Evolutionary conservation across 1,140 invertebrate species (phyloP).

Genomic region (Chironomus tepperi): DNA sequence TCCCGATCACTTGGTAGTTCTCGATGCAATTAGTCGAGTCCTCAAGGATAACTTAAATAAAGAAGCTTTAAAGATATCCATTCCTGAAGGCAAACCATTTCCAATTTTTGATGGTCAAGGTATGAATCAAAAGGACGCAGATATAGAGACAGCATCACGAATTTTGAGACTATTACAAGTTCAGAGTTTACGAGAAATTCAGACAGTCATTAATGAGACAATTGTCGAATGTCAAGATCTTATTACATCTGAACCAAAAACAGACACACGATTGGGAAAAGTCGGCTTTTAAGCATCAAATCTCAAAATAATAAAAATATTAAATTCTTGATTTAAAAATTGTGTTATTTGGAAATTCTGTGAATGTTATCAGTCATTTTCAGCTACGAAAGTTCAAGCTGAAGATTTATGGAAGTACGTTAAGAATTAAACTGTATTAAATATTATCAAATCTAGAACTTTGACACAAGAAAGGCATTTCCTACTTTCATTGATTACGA

Average conservation of each 20-base stretch:
- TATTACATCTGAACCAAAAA: slow-evolving; percentile 89
- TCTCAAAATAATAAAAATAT: not conserved
- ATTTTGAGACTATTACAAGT: slow-evolving; percentile 83
- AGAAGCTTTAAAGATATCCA: slow-evolving; percentile 54
- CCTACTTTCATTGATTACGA: too few relatives aligned
- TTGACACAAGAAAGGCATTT: too few relatives aligned
- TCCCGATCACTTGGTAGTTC: slow-evolving; percentile 66
- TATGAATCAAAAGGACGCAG: slow-evolving; percentile 48
- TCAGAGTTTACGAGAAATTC: slow-evolving; percentile 79
- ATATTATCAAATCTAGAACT: too few relatives aligned
- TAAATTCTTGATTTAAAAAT: too few relatives aligned
- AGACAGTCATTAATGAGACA: slow-evolving; percentile 90
- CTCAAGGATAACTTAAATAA: slow-evolving; percentile 56
- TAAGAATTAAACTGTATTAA: too few relatives aligned
- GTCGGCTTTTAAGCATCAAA: slow-evolving; percentile 54
- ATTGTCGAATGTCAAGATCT: slow-evolving; percentile 86
- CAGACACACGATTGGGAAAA: slow-evolving; percentile 88
- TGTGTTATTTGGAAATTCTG: too few relatives aligned
- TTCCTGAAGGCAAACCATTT: slow-evolving; percentile 57
- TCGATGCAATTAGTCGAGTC: slow-evolving; percentile 64
- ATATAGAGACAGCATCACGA: slow-evolving; percentile 67
- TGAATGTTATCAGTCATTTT: too few relatives aligned
- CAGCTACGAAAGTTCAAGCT: too few relatives aligned
- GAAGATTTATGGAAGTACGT: too few relatives aligned
- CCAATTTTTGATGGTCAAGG: slow-evolving; percentile 46